Evolutionary conservation across 1,140 invertebrate species (phyloP).

Genomic region (Pachyrhynchus sulphureomaculatus): DNA sequence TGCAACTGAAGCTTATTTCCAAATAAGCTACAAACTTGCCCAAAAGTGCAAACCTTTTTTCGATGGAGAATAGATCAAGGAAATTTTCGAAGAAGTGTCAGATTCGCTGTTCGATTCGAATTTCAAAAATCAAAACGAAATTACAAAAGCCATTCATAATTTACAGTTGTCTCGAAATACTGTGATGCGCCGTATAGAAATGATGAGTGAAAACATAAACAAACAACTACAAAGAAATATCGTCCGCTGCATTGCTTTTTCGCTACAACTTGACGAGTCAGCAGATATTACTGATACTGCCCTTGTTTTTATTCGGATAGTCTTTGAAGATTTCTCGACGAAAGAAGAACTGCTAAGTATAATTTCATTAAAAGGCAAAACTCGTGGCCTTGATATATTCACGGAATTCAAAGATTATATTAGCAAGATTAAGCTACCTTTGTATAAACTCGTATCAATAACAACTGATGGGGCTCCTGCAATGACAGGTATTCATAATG

Average conservation of each 20-base stretch:
- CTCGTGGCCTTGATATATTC: slow-evolving; percentile 44
- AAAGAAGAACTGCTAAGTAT: slow-evolving; percentile 46
- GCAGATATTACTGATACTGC: slow-evolving; percentile 26
- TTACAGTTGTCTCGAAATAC: too few species aligned
- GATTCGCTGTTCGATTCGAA: too few species aligned
- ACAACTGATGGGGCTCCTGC: slow-evolving; percentile 46
- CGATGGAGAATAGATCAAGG: too few species aligned
- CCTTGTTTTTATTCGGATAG: slow-evolving; percentile 34
- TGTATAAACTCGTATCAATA: slow-evolving; percentile 45
- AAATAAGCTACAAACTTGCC: too few species aligned
- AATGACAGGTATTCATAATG: slow-evolving; percentile 42
- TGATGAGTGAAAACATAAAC: slow-evolving; percentile 33
- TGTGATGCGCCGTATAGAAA: slow-evolving; percentile 34
- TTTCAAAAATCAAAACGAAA: too few species aligned
- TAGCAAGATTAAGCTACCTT: slow-evolving; percentile 34
- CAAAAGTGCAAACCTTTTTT: too few species aligned
- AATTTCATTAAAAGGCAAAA: slow-evolving; percentile 45
- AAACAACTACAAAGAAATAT: slow-evolving; percentile 36
- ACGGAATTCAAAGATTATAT: slow-evolving; percentile 42
- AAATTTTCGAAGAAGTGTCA: too few species aligned
- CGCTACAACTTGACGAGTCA: slow-evolving; percentile 41
- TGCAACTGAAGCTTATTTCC: too few species aligned
- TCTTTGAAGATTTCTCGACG: slow-evolving; percentile 44
- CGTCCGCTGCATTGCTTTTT: slow-evolving; percentile 34
- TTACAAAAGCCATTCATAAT: too few species aligned